Evolutionary conservation across 2,113 vertebrate genomes (phyloP), one percentile per base, ranked within the genome.

Genomic region (Anseranas semipalmata): DNA sequence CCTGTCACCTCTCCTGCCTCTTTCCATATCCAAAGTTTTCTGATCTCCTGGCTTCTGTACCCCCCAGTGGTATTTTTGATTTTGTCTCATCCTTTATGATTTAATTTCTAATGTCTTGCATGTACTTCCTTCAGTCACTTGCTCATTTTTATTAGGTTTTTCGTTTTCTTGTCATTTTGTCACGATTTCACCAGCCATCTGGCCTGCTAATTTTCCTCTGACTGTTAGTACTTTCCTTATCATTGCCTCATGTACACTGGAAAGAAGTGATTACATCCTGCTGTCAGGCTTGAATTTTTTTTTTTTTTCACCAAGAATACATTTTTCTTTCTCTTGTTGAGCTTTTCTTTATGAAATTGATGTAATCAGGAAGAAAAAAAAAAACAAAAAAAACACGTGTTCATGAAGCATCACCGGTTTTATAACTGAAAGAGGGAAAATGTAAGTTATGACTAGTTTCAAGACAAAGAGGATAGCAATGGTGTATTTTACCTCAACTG

Each of bases 191-290:
- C 66, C 53, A 87, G 50, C 84, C 93, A 97, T 92, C 89, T 96
- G 93, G 92, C 50, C 76, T 94, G 87, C 79, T 97, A 84, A 78
- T 94, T 96, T 91, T 83, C 92, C 62, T 86, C 46, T 91, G 77
- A 96, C 71, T 91, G 74, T 85, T 95, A 95, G 76, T 96, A 89
- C 80, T 87, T 96, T 95, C 74, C 58, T 90, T 84, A 95, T 96
- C 70, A 45, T 89, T 92, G 77, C 90, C 35, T 96, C 95, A 45
- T 90, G 89, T 96, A 95, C 53, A 32, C 73, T 65, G 73, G 60
- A 92, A 89, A 87, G 70, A 92, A 93, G 58, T 95, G 92, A 95
- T 93, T 95, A 76, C 45, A 78, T 62, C 91, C 83, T 95, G 68
- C 89, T 95, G 93, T 95, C 76, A 96, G 66, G 33, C 39, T 94